Evolutionary conservation across 2,113 vertebrate species (phyloP), one percentile per base, ranked within the genome.

Genomic region (Chunga burmeisteri): DNA sequence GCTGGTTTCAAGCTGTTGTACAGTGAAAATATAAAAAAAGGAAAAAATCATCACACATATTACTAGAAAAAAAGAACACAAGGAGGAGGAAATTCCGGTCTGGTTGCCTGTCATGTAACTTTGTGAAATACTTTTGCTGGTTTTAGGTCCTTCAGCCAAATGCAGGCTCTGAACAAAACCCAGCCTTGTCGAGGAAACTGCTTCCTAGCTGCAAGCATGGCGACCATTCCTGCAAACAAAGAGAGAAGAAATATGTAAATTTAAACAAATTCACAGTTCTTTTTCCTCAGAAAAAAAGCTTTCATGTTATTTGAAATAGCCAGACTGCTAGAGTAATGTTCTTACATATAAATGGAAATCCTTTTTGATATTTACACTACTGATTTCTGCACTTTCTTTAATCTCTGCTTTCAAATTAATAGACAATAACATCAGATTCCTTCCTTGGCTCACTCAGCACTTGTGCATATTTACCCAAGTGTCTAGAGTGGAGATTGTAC

Each of bases 321-420:
- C 97, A 93, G 97, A 91, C 97, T 95, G 97, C 97, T 96, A 90
- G 96, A 97, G 97, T 97, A 97, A 98, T 97, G 98, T 98, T 98
- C 97, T 98, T 97, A 98, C 96, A 98, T 98, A 98, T 98, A 98
- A 98, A 98, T 98, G 98, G 97, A 98, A 98, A 98, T 98, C 98
- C 98, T 98, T 98, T 97, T 96, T 98, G 97, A 97, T 99, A 98
- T 99, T 99, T 99, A 98, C 98, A 97, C 98, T 98, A 97, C 98
- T 98, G 98, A 98, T 99, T 99, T 98, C 98, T 98, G 97, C 97
- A 96, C 98, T 98, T 98, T 98, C 98, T 98, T 98, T 99, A 99
- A 99, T 99, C 99, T 99, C 98, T 98, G 97, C 98, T 98, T 99
- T 99, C 98, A 99, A 99, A 99, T 99, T 99, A 99, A 99, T 98